Percentiles rank a stretch among this genome's conserved stretches.
These are phyloP conservation scores for Meandrina meandrites DNA, from an alignment of 92 coral and sea anemone species.

Conservation along the genomic window DNA sequence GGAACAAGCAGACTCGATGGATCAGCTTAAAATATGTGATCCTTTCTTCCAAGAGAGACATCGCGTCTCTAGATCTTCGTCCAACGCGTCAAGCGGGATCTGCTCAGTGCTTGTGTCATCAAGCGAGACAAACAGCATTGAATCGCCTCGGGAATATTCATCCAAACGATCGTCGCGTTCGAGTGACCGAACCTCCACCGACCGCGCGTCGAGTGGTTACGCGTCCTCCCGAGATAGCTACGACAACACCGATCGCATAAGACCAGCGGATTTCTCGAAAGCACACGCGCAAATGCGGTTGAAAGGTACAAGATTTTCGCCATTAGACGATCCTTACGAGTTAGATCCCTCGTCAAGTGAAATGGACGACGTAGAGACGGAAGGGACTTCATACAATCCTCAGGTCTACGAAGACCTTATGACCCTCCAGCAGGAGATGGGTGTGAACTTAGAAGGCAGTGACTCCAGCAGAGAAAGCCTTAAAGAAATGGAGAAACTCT, in stretches of 20 bases:
- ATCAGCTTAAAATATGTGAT: conserved; percentile 82
- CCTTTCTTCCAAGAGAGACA: conserved; percentile 65
- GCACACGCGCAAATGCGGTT: conserved; percentile 37
- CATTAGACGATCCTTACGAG: conserved; percentile 77
- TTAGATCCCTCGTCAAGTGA: conserved; percentile 76
- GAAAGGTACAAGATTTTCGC: conserved; percentile 51
- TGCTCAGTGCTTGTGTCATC: conserved; percentile 80
- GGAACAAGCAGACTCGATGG: conserved; percentile 66
- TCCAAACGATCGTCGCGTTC: conserved; percentile 61
- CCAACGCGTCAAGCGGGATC: conserved; percentile 87
- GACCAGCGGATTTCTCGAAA: conserved; percentile 41
- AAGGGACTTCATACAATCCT: conserved; percentile 60
- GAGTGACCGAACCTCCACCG: conserved; percentile 74
- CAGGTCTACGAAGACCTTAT: conserved; percentile 54
- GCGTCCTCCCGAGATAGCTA: conserved; percentile 57
- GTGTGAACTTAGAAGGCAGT: conserved; percentile 65
- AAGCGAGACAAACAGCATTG: conserved; percentile 88
- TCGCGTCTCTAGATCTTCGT: conserved; percentile 73
- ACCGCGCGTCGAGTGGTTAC: conserved; percentile 61
- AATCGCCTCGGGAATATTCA: conserved; percentile 61
- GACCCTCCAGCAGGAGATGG: conserved; percentile 69
- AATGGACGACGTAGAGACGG: conserved; percentile 59
- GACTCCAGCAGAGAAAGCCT: conserved; percentile 57
- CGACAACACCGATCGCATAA: conserved; percentile 23
- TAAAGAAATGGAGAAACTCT: conserved; percentile 61